phyloP scores from a whole-genome alignment of 2,113 vertebrate genomes.

The Hemiscyllium ocellatum region DNA sequence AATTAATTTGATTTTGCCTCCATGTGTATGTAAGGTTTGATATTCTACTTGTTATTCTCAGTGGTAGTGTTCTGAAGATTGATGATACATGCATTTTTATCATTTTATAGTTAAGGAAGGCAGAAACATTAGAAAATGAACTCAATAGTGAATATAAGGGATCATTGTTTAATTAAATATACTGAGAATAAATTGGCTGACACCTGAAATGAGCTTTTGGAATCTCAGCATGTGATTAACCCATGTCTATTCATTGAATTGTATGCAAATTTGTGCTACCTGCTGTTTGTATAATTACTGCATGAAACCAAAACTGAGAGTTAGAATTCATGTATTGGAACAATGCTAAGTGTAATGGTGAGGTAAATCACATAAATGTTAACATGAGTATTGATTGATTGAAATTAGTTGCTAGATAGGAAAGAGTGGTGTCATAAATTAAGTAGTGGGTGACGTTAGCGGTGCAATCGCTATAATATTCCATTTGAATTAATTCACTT shows the following conservation, averaged over 20 bases:
- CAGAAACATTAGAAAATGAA: background rate
- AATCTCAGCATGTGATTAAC: background rate
- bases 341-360: background rate
- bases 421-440: background rate
- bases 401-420: background rate
- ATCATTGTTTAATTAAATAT: constrained; percentile 2
- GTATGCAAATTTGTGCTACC: background rate
- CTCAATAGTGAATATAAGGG: background rate
- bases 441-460: background rate
- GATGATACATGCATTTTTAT: background rate
- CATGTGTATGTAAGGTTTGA: background rate
- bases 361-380: background rate
- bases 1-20: background rate
- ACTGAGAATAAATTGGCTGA: background rate
- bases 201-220: background rate
- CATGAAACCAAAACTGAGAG: background rate
- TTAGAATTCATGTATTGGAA: background rate
- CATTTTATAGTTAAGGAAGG: background rate
- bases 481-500: background rate
- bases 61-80: background rate
- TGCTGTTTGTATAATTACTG: background rate
- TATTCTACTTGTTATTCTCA: background rate
- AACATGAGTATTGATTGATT: background rate
- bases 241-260: background rate
- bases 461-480: background rate